Base-by-base conservation (phyloP, 2,113 vertebrate genomes). In the Proteles cristata region DNA sequence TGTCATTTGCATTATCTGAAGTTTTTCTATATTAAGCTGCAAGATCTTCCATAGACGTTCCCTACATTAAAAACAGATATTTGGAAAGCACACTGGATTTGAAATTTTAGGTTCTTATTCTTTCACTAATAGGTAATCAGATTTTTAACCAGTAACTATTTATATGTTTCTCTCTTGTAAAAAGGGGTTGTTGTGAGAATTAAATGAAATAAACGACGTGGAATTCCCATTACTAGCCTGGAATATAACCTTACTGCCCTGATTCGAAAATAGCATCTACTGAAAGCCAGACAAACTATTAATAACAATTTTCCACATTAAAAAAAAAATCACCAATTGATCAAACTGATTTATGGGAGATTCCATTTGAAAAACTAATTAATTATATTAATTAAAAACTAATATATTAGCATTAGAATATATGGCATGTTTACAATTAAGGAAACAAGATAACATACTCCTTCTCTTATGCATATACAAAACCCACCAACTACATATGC, bases 311-410 rank as follows among this genome's bases (percentile, higher is more conserved):
- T 92, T 61, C 65, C 33, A 96, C n/a, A 85, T 85, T 90, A 3
- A 93, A 71, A 80, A 93, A 77, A 88, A 77, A 88, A 84, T n/a
- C 45, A 89, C 19, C 48, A 95, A 88, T 80, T 69, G 3, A 92
- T 68, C 48, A 39, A 92, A 87, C 0, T 90, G 23, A 95, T 71
- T 65, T 82, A 69, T 76, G 16, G 69, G 10, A 86, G n/a, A 74
- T 26, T 63, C 1, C 48, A 79, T 50, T 50, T 82, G 33, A 90
- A 95, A 87, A 77, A 73, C 15, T 82, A 39, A n/a, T 91, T 16
- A 58, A 66, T 25, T 50, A 14, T 50, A 50, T 50, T 50, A 50
- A 50, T 50, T 50, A 50, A 50, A 50, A 50, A 50, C 50, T 0
- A 50, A 50, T 50, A 50, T 50, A 14, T 50, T 9, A 86, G n/a